phyloP scores from a whole-genome alignment of 2,113 vertebrate genomes.

The Megaptera novaeangliae region DNA sequence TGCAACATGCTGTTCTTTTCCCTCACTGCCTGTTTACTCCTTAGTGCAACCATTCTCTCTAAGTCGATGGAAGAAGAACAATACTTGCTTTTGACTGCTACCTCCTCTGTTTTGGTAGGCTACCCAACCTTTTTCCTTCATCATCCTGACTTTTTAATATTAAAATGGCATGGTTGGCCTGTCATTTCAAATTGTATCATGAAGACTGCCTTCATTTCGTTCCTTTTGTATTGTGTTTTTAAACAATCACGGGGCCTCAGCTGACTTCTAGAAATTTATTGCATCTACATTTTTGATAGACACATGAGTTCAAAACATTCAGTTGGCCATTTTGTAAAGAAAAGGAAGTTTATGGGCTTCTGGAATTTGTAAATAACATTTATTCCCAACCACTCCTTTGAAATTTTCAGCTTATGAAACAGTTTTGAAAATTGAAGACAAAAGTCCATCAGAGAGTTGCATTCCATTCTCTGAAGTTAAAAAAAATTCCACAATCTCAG shows the following conservation, averaged over 20 bases:
- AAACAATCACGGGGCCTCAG: background rate
- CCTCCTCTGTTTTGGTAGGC: background rate
- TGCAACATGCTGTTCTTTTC: background rate
- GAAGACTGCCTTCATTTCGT: background rate
- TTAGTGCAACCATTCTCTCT: background rate
- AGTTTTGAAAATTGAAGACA: constrained; percentile 40
- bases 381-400: background rate
- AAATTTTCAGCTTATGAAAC: constrained; percentile 24
- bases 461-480: background rate
- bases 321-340: background rate
- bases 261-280: background rate
- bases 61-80: background rate
- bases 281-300: constrained; percentile 17
- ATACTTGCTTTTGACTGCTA: background rate
- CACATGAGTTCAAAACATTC: background rate
- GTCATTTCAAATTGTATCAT: background rate
- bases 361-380: constrained; percentile 30
- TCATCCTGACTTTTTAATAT: background rate
- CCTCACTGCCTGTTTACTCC: background rate
- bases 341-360: background rate
- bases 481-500: background rate
- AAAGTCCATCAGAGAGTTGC: background rate
- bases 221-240: background rate
- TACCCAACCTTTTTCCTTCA: background rate
- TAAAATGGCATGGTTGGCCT: background rate